phyloP scores from a whole-genome alignment of 2,888 invertebrate species.

The Agrotis ipsilon region DNA sequence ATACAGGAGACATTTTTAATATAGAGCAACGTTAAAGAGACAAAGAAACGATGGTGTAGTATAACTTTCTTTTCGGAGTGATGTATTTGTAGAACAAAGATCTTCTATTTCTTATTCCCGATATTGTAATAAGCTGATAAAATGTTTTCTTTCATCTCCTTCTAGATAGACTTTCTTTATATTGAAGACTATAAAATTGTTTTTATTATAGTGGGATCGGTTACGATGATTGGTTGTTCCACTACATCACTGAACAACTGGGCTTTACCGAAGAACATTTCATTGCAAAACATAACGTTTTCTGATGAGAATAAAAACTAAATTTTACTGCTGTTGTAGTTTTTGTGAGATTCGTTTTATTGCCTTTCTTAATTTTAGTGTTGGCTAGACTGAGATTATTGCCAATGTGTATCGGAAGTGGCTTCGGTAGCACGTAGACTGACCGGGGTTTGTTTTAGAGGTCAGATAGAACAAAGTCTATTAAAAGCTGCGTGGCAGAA shows the following conservation, averaged over 20 bases:
- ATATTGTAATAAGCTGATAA: constrained; percentile 43
- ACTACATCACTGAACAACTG: constrained; percentile 39
- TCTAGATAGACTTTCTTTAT: constrained; percentile 35
- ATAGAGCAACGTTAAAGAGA: no score
- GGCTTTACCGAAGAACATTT: constrained; percentile 21
- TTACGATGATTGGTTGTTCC: constrained; percentile 55
- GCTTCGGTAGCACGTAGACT: constrained; percentile 2
- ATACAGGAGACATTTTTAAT: no score
- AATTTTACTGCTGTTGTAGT: constrained; percentile 6
- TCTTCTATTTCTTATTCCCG: background rate
- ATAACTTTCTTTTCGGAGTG: background rate
- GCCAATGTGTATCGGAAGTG: constrained; percentile 18
- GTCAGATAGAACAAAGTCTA: background rate
- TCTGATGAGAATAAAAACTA: constrained; percentile 18
- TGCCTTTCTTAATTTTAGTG: constrained; percentile 4
- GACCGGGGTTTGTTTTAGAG: constrained; percentile 11
- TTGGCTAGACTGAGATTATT: background rate
- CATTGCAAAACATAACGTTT: constrained; percentile 22
- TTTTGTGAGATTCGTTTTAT: constrained; percentile 12
- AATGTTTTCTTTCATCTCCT: constrained; percentile 41
- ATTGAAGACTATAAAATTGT: constrained; percentile 53
- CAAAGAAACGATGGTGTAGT: background rate
- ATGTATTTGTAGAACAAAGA: background rate
- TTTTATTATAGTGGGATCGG: constrained; percentile 38
- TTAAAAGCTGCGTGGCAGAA: constrained; percentile 22